These are phyloP conservation scores for Leucosticte australis DNA, from an alignment of 2,113 vertebrate genomes.

Conservation along the genomic window DNA sequence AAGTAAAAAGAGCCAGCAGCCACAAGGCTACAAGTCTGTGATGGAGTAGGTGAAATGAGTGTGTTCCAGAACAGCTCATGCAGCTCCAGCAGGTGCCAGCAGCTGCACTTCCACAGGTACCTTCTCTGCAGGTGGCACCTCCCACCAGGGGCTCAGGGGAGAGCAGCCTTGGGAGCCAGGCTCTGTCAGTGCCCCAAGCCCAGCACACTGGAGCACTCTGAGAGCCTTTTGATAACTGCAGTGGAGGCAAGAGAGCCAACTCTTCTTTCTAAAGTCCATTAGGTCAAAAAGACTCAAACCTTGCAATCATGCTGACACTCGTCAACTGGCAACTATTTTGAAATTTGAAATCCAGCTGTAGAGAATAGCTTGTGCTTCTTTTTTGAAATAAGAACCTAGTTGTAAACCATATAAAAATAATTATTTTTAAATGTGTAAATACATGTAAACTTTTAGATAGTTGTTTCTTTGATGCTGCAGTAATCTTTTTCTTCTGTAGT, in stretches of 20 bases:
- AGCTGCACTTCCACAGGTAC: not conserved
- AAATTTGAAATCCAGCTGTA: not conserved
- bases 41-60: not conserved
- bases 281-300: not conserved
- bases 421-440: constrained; percentile 71
- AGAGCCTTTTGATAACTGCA: not conserved
- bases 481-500: constrained; percentile 37
- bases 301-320: not conserved
- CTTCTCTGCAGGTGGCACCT: not conserved
- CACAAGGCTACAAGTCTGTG: not conserved
- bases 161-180: not conserved
- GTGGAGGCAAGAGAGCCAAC: not conserved
- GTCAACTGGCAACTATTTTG: not conserved
- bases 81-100: not conserved
- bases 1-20: not conserved
- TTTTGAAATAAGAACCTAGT: not conserved
- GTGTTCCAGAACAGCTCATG: not conserved
- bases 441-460: constrained; percentile 57
- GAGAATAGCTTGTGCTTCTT: constrained; percentile 32
- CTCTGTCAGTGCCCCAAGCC: not conserved
- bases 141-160: not conserved
- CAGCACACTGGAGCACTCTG: not conserved
- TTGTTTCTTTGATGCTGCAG: constrained; percentile 56
- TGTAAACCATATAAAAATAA: constrained; percentile 35
- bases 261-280: not conserved